A percentile compares a stretch with the other conserved stretches of the same genome.
Evolutionary conservation across 2,888 invertebrate species (phyloP).

Genomic region (Mesoligia furuncula): DNA sequence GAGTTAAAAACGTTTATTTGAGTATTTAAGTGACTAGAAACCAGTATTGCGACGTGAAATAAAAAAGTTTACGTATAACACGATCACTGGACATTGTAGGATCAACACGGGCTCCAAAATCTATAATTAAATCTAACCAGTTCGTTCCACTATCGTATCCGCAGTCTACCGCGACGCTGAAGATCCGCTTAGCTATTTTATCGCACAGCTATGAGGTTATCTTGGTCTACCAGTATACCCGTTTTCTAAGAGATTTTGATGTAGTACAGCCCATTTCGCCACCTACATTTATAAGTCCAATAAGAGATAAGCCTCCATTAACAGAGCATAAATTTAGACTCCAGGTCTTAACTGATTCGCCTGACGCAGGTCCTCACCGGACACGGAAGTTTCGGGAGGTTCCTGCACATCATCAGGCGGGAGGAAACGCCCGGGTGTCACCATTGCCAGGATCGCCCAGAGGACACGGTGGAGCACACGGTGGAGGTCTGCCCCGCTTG

Average conservation of each 20-base stretch:
- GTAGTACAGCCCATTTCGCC: too few species aligned
- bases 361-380: too few species aligned
- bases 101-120: neutral
- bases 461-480: too few species aligned
- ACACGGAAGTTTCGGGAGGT: too few species aligned
- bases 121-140: constrained; percentile 8
- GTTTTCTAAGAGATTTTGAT: too few species aligned
- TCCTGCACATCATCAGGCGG: too few species aligned
- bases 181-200: neutral
- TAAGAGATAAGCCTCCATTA: neutral
- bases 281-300: neutral
- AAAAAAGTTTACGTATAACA: neutral
- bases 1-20: neutral
- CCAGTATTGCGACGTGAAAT: neutral
- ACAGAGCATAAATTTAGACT: neutral
- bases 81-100: too few species aligned
- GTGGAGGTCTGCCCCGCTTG: too few species aligned
- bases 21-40: neutral
- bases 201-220: neutral
- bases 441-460: too few species aligned
- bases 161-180: neutral
- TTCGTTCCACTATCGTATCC: neutral
- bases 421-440: too few species aligned
- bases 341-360: too few species aligned
- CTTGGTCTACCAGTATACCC: neutral